Percentiles rank a stretch among this genome's conserved stretches.
phyloP scores from a whole-genome alignment of 2,797 vertebrate species.

The Anabacerthia variegaticeps region DNA sequence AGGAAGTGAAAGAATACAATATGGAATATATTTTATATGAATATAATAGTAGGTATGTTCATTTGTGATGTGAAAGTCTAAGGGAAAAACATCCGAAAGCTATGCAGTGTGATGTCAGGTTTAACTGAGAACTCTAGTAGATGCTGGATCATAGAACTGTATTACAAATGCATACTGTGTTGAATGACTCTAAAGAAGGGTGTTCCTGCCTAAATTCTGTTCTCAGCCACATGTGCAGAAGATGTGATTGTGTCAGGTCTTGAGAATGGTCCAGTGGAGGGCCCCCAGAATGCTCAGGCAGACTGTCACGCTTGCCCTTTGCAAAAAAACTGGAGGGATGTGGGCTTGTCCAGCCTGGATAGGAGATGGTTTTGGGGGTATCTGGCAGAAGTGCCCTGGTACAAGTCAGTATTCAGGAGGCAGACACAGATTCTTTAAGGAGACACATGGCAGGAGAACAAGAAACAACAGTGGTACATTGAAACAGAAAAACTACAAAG shows the following conservation, averaged over 20 bases:
- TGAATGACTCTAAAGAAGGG: background rate
- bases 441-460: background rate
- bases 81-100: background rate
- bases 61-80: background rate
- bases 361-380: background rate
- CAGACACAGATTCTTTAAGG: background rate
- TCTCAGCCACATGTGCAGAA: background rate
- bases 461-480: background rate
- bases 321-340: background rate
- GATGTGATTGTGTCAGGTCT: background rate
- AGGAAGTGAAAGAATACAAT: background rate
- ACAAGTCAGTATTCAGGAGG: background rate
- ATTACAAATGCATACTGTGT: background rate
- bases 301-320: background rate
- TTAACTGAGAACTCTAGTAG: background rate
- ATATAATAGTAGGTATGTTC: background rate
- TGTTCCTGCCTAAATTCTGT: background rate
- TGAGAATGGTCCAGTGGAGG: background rate
- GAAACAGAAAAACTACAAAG: background rate
- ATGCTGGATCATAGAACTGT: background rate
- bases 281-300: background rate
- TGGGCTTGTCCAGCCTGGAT: background rate
- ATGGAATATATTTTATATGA: background rate
- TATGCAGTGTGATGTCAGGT: background rate
- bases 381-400: background rate